phyloP scores from a whole-genome alignment of 2,797 vertebrate genomes.

The Toxotes lorentzi region DNA sequence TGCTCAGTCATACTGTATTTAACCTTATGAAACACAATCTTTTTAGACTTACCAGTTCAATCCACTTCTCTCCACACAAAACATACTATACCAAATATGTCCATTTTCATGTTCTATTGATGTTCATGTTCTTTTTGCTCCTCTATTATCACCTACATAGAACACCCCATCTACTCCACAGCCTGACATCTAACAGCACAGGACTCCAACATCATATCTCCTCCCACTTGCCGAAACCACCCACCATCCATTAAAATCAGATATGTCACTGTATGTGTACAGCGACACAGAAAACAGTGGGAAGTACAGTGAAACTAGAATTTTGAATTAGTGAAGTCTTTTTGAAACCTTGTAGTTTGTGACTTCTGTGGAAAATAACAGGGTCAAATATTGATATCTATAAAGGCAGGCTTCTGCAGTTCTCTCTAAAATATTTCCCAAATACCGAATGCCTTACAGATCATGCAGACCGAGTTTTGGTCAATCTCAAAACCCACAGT shows the following conservation, averaged over 20 bases:
- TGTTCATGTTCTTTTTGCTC: neutral
- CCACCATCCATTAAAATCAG: neutral
- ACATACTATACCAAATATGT: neutral
- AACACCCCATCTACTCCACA: neutral
- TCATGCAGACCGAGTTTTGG: neutral
- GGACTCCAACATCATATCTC: slow-evolving; percentile 11
- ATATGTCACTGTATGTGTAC: neutral
- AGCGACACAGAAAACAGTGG: no score
- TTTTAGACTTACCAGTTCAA: neutral
- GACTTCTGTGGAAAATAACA: neutral
- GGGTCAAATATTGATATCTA: neutral
- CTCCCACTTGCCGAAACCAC: neutral
- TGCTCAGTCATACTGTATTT: neutral
- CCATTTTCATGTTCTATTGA: neutral
- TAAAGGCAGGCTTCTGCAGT: neutral
- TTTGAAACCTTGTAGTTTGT: neutral
- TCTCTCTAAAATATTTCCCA: neutral
- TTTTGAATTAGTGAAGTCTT: neutral
- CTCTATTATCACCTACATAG: slow-evolving; percentile 7
- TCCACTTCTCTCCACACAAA: neutral
- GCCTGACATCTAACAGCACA: slow-evolving; percentile 12
- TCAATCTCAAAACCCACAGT: neutral
- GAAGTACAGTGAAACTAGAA: neutral
- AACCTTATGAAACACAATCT: slow-evolving; percentile 13
- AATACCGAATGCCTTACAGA: neutral